Evolutionary conservation across 92 coral and sea anemone genomes (phyloP), one percentile per base, ranked within the genome.

Genomic region (Palythoa grandiflora): DNA sequence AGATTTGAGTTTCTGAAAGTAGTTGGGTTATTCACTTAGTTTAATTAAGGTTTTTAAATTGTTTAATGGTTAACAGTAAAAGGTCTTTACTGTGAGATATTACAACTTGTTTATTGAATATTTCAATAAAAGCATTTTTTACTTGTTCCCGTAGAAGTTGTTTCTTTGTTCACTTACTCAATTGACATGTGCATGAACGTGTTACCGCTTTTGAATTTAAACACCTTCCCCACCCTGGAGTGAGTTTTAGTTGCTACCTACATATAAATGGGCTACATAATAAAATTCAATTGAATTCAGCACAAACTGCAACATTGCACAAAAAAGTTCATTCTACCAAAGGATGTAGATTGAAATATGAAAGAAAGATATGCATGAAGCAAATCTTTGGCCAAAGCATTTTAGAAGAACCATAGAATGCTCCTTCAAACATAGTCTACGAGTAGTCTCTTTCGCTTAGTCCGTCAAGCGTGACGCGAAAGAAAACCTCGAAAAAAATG

Each of bases 131-230:
- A 80, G 85, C 85, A 80, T 80, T 80, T 80, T 80, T 80, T 80
- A 59, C 85, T 57, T 80, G 73, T 80, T 80, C 73, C 85, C 55
- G 85, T 80, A 80, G 85, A 80, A 59, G 68, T 80, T 80, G 85
- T 80, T 80, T 20, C 73, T 57, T 59, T 80, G 73, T 80, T 37
- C 85, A 80, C 12, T 75, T 19, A 83, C 77, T 83, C 87, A 39
- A 68, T 83, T 83, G 68, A 83, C 87, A 66, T 83, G 87, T 66
- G 77, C 87, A 83, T 66, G 87, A 73, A 68, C 87, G 68, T 66
- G 87, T 12, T 83, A 66, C 87, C 48, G 85, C 48, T 68, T 83
- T 83, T 83, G 87, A 83, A 83, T 66, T 83, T 83, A 83, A 83
- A 83, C 36, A 83, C 75, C 87, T 59, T 66, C n/a, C 68, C 60